Evolutionary conservation across 2,797 vertebrate genomes (phyloP).

Genomic region (Diplodus puntazzo): DNA sequence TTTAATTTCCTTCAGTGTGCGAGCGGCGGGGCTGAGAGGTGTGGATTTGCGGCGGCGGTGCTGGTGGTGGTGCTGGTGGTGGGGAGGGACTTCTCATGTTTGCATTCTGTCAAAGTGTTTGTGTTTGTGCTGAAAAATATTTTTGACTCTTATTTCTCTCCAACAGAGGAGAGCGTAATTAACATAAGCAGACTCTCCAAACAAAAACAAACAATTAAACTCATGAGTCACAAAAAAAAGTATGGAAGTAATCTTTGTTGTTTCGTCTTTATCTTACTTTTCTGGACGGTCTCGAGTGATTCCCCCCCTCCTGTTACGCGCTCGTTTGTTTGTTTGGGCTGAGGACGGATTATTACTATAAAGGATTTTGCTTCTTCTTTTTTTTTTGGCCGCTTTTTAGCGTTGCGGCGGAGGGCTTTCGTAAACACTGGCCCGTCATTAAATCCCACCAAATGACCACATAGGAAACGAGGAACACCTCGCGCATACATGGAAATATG

Average conservation of each 20-base stretch:
- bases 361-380: conserved; percentile 70
- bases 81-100: conserved; percentile 58
- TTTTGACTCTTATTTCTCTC: conserved; percentile 70
- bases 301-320: conserved; percentile 52
- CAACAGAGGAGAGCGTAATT: conserved; percentile 73
- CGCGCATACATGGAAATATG: conserved; percentile 8
- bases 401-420: conserved; percentile 51
- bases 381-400: no score
- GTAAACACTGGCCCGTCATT: conserved; percentile 71
- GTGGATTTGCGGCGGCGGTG: conserved; percentile 52
- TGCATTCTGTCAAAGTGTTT: conserved; percentile 76
- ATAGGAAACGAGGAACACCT: conserved; percentile 47
- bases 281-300: conserved; percentile 63
- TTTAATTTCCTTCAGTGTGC: conserved; percentile 77
- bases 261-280: conserved; percentile 72
- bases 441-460: conserved; percentile 70
- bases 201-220: conserved; percentile 82
- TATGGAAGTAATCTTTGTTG: conserved; percentile 77
- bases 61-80: neutral
- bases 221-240: conserved; percentile 74
- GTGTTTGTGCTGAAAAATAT: conserved; percentile 74
- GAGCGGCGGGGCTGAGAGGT: conserved; percentile 61
- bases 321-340: conserved; percentile 72
- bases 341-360: conserved; percentile 68
- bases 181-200: conserved; percentile 77